These are phyloP conservation scores for Oasisia sp. DNA, from an alignment of 2,888 invertebrate genomes.

Conservation along the genomic window DNA sequence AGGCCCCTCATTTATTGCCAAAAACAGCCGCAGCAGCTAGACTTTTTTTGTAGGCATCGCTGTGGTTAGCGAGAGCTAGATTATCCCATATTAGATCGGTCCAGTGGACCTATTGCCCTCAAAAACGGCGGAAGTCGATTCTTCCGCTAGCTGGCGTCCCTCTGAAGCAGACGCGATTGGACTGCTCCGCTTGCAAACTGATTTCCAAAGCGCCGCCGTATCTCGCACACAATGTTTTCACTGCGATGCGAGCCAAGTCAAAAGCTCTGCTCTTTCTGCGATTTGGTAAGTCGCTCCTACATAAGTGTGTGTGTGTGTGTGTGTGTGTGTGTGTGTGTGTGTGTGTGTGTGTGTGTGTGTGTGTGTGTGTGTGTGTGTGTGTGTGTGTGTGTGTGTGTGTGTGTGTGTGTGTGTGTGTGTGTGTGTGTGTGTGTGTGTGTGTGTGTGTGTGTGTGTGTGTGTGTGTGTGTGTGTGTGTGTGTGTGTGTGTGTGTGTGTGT, in stretches of 20 bases:
- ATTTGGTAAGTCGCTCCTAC: background rate
- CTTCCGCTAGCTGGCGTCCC: background rate
- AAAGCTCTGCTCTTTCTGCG: constrained; percentile 11
- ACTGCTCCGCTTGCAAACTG: background rate
- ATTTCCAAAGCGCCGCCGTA: background rate
- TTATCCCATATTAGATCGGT: background rate
- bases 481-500: too few relatives aligned
- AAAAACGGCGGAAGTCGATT: background rate
- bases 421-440: too few relatives aligned
- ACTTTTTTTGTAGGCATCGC: background rate
- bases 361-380: too few relatives aligned
- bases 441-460: too few relatives aligned
- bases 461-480: too few relatives aligned
- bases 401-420: too few relatives aligned
- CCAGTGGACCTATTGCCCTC: background rate
- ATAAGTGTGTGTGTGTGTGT: background rate
- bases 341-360: too few relatives aligned
- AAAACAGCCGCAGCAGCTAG: background rate
- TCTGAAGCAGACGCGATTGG: background rate
- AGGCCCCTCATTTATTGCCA: too few relatives aligned
- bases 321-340: background rate
- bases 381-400: too few relatives aligned
- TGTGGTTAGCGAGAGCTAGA: background rate
- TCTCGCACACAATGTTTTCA: background rate
- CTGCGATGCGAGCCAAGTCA: background rate